These are phyloP conservation scores for Ceramica pisi DNA, from an alignment of 2,888 invertebrate species.

Conservation along the genomic window DNA sequence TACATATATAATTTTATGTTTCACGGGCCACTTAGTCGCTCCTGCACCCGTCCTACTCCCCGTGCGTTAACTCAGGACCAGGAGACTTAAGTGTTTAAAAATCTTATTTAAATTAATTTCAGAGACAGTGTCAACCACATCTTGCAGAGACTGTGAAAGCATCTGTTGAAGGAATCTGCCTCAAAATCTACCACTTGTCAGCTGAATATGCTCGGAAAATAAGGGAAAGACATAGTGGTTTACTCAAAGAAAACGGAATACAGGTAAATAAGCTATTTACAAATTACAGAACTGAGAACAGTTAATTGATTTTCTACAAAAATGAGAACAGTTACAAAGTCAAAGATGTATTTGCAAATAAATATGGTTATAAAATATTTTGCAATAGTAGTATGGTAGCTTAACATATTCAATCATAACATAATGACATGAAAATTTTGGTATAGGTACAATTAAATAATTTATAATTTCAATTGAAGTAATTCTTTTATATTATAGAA, in stretches of 20 bases:
- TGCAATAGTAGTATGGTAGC: no score
- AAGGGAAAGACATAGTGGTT: slow-evolving; percentile 95
- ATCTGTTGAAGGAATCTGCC: slow-evolving; percentile 98
- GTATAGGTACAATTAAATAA: no score
- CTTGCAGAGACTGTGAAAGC: slow-evolving; percentile 98
- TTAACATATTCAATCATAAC: no score
- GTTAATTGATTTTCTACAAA: neutral
- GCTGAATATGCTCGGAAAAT: slow-evolving; percentile 98
- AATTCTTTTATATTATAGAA: no score
- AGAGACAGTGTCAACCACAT: slow-evolving; percentile 98
- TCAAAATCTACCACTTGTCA: slow-evolving; percentile 97
- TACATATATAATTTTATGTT: neutral
- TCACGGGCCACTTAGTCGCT: neutral
- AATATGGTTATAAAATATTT: no score
- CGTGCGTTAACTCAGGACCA: neutral
- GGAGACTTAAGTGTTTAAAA: slow-evolving; percentile 38
- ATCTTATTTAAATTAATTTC: slow-evolving; percentile 66
- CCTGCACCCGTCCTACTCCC: neutral
- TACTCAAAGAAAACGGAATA: slow-evolving; percentile 97
- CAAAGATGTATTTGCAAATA: no score
- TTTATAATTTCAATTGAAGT: no score
- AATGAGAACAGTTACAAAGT: neutral
- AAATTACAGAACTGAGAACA: neutral
- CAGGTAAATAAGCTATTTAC: slow-evolving; percentile 75
- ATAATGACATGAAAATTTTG: no score